Evolutionary conservation across 2,113 vertebrate genomes (phyloP), one percentile per base, ranked within the genome.

Genomic region (Hypocryptadius cinnamomeus): DNA sequence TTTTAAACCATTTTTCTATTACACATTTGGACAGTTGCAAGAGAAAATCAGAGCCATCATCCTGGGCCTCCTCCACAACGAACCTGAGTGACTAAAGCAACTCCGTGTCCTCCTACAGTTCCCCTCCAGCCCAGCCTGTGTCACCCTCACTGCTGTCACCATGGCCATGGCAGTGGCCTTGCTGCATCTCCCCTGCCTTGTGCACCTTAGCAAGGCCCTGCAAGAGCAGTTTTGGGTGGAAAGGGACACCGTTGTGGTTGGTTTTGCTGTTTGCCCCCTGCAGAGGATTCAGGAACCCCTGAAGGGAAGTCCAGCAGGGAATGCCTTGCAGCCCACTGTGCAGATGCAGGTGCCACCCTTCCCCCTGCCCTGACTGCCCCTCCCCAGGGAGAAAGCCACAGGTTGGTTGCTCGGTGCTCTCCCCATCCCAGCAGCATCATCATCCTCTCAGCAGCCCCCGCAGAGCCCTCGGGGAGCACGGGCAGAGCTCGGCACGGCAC

Each of bases 401-500:
- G 64, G 15, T 11, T 20, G 28, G 31, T 28, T 7, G 27, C 7
- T 27, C 7, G 4, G 21, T 2, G 37, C 3, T 27, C 19, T 28
- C 48, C 31, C 28, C 53, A 35, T n/a, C 27, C 71, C 56, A 8
- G 25, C 28, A 25, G 35, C 2, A 13, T 31, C 24, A 1, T 39
- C 16, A 5, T 28, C 37, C 76, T 16, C 61, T 11, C n/a, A 2
- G 1, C 1, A 42, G 30, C 3, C 37, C 39, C 77, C 11, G 39
- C 7, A 5, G 3, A 53, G 20, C 61, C 51, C 3, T 1, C 40
- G 3, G 42, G 0, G 50, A 10, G 77, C 74, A 6, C 0, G 2
- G n/a, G 5, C 21, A 5, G 3, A 20, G 28, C 17, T 16, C 47
- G 47, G 2, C 15, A 1, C 51, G 35, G 71, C 3, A 2, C 47